Evolutionary conservation across 2,797 vertebrate genomes (phyloP), one percentile per base, ranked within the genome.

Genomic region (Prunella strophiata): DNA sequence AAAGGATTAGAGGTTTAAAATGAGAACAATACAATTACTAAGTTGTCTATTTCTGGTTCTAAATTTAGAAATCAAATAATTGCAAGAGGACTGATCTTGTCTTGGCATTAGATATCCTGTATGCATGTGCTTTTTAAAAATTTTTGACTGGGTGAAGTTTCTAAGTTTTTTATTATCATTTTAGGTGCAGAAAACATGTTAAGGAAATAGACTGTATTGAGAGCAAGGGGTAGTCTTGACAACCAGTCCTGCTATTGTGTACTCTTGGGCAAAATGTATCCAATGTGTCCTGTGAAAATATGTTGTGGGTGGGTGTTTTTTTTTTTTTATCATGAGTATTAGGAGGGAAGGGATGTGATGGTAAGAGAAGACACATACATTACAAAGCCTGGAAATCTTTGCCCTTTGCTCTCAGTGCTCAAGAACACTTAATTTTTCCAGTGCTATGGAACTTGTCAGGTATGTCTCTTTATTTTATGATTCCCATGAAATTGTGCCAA

Each of bases 371-470:
- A 76, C 58, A 51, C 26, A 77, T 13, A 21, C 27, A 43, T 81
- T 84, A 91, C 51, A 67, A 92, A 82, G 70, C 66, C 63, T 40
- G 36, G 73, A 78, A 88, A 61, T 92, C 75, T 85, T 79, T 95
- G 77, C 89, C 77, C 80, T 95, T 96, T 96, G 87, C 85, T 93
- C 58, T 84, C 26, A 54, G 48, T 67, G 51, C 83, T 94, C 74
- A 88, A 79, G 62, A 91, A 76, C 67, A 79, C 74, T 89, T 90
- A 72, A 70, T 90, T 93, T 95, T 94, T 89, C 38, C 45, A 87
- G 51, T 85, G 74, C 86, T 91, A 2, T 76, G 45, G 77, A 85
- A 79, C 77, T 94, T 58, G 63, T 91, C 88, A 94, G 94, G 83
- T 95, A 92, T 76, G 63, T 93, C 85, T 89, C 61, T 84, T 70